Conservation (phyloP, 2,888 invertebrate species). For the Zygaena filipendulae region DNA sequence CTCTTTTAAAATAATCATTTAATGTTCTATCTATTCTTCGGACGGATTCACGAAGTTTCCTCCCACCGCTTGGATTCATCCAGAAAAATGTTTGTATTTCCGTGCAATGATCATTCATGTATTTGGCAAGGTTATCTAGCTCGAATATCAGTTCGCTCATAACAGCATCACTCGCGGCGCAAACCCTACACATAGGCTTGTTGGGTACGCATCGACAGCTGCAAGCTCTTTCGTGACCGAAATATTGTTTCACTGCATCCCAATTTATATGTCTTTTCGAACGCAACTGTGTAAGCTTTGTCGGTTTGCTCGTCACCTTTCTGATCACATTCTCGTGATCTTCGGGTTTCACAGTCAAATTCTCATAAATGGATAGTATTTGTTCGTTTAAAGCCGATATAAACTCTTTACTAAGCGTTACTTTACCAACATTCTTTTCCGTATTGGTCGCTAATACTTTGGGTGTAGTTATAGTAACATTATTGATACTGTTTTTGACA, state of each 20-base stretch:
- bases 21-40: slow-evolving; percentile 35
- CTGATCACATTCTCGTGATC: slow-evolving; percentile 3
- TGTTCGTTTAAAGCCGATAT: slow-evolving; percentile 32
- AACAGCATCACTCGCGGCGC: slow-evolving; percentile 44
- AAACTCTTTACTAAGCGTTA: slow-evolving; percentile 33
- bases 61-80: slow-evolving; percentile 45
- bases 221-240: slow-evolving; percentile 38
- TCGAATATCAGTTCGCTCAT: slow-evolving; percentile 44
- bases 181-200: slow-evolving; percentile 38
- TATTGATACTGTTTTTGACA: slow-evolving; percentile 19
- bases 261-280: slow-evolving; percentile 24
- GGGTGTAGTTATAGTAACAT: slow-evolving; percentile 2
- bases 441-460: slow-evolving; percentile 17
- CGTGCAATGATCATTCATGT: slow-evolving; percentile 45
- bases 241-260: slow-evolving; percentile 30
- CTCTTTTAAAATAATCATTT: slow-evolving; percentile 40
- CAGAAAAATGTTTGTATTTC: slow-evolving; percentile 51
- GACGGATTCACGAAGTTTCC: slow-evolving; percentile 37
- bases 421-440: slow-evolving; percentile 20
- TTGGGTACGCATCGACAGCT: slow-evolving; percentile 38
- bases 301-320: slow-evolving; percentile 4
- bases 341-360: slow-evolving; percentile 16
- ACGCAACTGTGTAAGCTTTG: not conserved
- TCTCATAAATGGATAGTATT: slow-evolving; percentile 27
- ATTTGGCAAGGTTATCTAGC: slow-evolving; percentile 39